Evolutionary conservation across 2,888 invertebrate species (phyloP).

Genomic region (Patella caerulea): DNA sequence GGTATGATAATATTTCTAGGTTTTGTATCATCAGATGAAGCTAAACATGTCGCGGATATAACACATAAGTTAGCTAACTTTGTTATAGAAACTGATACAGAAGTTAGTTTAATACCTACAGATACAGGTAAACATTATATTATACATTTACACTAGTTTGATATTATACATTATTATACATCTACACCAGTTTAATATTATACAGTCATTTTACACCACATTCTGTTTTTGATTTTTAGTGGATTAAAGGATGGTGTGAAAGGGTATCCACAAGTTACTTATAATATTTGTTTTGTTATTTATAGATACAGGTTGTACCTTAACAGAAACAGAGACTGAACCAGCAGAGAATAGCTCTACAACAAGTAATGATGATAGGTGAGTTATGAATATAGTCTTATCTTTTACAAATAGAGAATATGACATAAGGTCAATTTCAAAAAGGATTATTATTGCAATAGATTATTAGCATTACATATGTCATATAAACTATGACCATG

Average conservation of each 20-base stretch:
- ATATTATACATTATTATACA: no score
- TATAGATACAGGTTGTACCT: slow-evolving; percentile 32
- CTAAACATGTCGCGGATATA: slow-evolving; percentile 67
- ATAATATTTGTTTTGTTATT: slow-evolving; percentile 3
- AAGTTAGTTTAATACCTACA: slow-evolving; percentile 62
- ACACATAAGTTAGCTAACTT: slow-evolving; percentile 69
- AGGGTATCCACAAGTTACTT: background rate
- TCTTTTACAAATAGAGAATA: no score
- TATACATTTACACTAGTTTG: no score
- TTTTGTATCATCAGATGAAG: slow-evolving; percentile 58
- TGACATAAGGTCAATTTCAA: no score
- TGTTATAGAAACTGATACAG: slow-evolving; percentile 71
- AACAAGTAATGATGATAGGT: slow-evolving; percentile 22
- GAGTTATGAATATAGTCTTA: background rate
- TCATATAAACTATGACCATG: no score
- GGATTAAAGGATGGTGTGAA: no score
- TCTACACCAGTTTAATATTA: no score
- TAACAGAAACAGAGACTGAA: slow-evolving; percentile 39
- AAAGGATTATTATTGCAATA: no score
- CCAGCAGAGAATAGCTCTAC: slow-evolving; percentile 30
- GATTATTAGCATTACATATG: no score
- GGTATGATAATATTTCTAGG: slow-evolving; percentile 42
- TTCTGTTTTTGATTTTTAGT: no score
- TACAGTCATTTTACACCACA: no score
- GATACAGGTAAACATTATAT: slow-evolving; percentile 57